Evolutionary conservation across 2,113 vertebrate species (phyloP), one percentile per base, ranked within the genome.

Genomic region (Solea senegalensis): DNA sequence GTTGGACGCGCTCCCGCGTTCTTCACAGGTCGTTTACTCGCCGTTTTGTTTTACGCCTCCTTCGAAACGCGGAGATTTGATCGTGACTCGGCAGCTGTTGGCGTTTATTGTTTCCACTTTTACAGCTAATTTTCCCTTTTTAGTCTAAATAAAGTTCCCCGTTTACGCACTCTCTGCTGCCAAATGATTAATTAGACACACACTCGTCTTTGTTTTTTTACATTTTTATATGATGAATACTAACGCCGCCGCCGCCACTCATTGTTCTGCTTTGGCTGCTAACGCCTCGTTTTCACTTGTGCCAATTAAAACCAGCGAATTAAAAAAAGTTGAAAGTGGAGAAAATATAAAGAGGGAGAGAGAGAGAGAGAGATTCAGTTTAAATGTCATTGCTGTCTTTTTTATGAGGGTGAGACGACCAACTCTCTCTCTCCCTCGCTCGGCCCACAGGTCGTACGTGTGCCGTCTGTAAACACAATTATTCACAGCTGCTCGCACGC

Each of bases 391-490:
- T 9, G 10, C 34, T 44, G 59, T 81, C 82, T 80, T 54, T 57
- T 65, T 49, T 65, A 63, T 80, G 62, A 73, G 67, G 62, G 40
- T 9, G 28, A 72, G 51, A 55, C n/a, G 57, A 66, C 41, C 51
- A 0, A 58, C 45, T 53, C 61, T 64, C 57, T 46, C 43, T 49
- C 21, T 21, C 48, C 34, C 50, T 41, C 46, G 48, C 58, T 68
- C 62, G 76, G 72, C 74, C 79, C 73, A 86, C 85, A 80, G 80
- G 84, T 84, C 80, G 67, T 72, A 86, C 81, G 72, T 81, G 79
- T 62, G 75, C 74, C 85, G 70, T 89, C 88, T 87, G 83, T 89
- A 89, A 89, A 89, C 85, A 87, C 81, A 82, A 87, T 87, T 87
- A 86, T 86, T 89, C 85, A 86, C 85, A 86, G 83, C 83, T 87